phyloP scores from a whole-genome alignment of 2,797 vertebrate species.

The Argentina silus region DNA sequence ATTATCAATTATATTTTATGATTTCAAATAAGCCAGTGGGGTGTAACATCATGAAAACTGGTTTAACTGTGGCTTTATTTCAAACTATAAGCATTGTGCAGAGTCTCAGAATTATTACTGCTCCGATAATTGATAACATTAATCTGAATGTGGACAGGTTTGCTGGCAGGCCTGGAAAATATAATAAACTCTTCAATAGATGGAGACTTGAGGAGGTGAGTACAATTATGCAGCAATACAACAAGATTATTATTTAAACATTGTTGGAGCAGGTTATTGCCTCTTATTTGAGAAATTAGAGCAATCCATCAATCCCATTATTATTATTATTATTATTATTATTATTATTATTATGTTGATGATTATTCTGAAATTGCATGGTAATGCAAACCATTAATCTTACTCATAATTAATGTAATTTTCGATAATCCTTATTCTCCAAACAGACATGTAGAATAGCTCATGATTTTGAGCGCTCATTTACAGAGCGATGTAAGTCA shows the following conservation, averaged over 20 bases:
- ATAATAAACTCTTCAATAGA: slow-evolving; percentile 98
- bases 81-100: slow-evolving; percentile 28
- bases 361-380: neutral
- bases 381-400: neutral
- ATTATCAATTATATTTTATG: neutral
- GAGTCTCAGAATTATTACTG: slow-evolving; percentile 33
- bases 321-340: neutral
- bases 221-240: slow-evolving; percentile 38
- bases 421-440: neutral
- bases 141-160: slow-evolving; percentile 81
- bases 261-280: slow-evolving; percentile 23
- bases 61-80: slow-evolving; percentile 16
- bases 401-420: neutral
- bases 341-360: too few species aligned
- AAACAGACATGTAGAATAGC: too few species aligned
- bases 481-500: too few species aligned
- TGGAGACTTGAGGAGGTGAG: slow-evolving; percentile 99
- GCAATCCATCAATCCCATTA: neutral
- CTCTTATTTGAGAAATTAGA: slow-evolving; percentile 15
- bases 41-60: neutral
- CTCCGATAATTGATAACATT: slow-evolving; percentile 53
- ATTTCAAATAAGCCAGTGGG: neutral
- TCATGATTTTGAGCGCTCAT: neutral
- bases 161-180: slow-evolving; percentile 96
- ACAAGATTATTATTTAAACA: neutral